Evolutionary conservation across 2,113 vertebrate genomes (phyloP).

Genomic region (Otolemur garnettii): DNA sequence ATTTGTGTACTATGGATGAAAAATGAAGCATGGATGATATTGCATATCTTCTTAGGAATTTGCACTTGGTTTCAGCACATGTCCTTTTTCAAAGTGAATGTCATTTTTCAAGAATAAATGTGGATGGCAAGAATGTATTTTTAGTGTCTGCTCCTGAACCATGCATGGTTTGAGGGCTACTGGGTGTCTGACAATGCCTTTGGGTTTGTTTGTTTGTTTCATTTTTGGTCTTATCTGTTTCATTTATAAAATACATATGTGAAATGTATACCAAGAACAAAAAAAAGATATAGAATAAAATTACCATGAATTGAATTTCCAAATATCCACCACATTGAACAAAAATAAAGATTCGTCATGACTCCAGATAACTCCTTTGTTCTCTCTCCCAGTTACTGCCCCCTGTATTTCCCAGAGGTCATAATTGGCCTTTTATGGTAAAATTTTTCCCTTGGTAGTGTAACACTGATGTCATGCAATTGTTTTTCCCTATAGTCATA

Average conservation of each 20-base stretch:
- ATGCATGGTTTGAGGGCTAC: neutral
- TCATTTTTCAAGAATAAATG: neutral
- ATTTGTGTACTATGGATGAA: conserved; percentile 1
- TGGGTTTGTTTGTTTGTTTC: neutral
- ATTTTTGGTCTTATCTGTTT: neutral
- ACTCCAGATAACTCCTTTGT: neutral
- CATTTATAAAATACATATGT: neutral
- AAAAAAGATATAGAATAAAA: neutral
- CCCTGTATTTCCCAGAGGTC: neutral
- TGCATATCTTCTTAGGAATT: neutral
- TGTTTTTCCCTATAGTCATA: neutral
- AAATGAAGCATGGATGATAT: neutral
- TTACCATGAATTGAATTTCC: neutral
- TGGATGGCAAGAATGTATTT: neutral
- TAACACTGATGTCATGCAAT: neutral
- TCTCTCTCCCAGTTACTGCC: neutral
- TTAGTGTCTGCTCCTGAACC: neutral
- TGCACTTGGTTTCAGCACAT: neutral
- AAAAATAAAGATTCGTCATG: neutral
- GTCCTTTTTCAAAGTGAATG: neutral
- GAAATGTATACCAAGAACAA: neutral
- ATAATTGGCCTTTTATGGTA: neutral
- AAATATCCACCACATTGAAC: neutral
- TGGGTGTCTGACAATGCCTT: neutral
- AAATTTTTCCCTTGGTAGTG: neutral